Evolutionary conservation across 2,797 vertebrate genomes (phyloP), one percentile per base, ranked within the genome.

Genomic region (Crenichthys baileyi): DNA sequence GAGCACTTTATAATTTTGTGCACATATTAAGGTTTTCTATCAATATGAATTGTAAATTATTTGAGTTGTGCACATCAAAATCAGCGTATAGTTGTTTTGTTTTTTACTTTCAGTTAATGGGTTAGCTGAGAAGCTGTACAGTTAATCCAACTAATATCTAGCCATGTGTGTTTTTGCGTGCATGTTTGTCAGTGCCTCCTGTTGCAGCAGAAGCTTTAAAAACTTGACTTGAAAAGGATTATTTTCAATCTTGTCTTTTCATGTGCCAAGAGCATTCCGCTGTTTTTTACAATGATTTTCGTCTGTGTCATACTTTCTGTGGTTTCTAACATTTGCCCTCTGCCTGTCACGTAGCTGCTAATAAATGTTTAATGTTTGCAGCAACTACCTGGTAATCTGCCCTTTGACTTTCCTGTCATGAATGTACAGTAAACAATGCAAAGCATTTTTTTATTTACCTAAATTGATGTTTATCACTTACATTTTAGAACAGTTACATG

Each of bases 301-400:
- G 31, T 75, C 63, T 29, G 1, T 79, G 24, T 75, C 9, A 67
- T 36, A 50, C 9, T 50, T 44, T 53, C 11, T 13, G 36, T 73
- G 36, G 50, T 55, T 44, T 60, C 48, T 39, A 46, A 63, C 41
- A 70, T 53, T 26, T 46, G 3, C 0, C 24, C 26, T 70, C 22
- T 16, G 67, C 67, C n/a, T 55, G 13, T 26, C 53, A 50, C 41
- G 53, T 39, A 41, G 55, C 22, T 70, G 60, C 48, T 70, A 81
- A 89, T 90, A 85, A 83, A 91, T 77, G 85, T 73, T 83, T 5
- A 60, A 72, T 82, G 67, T 82, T 82, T 81, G 76, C 36, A 78
- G 55, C 24, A 68, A 46, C 11, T n/a, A n/a, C 13, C 13, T 79
- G n/a, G 65, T 55, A 12, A 60, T 53, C 44, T 65, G 15, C 15